phyloP scores from a whole-genome alignment of 2,888 invertebrate species.

The Tryphoninae sp. region DNA sequence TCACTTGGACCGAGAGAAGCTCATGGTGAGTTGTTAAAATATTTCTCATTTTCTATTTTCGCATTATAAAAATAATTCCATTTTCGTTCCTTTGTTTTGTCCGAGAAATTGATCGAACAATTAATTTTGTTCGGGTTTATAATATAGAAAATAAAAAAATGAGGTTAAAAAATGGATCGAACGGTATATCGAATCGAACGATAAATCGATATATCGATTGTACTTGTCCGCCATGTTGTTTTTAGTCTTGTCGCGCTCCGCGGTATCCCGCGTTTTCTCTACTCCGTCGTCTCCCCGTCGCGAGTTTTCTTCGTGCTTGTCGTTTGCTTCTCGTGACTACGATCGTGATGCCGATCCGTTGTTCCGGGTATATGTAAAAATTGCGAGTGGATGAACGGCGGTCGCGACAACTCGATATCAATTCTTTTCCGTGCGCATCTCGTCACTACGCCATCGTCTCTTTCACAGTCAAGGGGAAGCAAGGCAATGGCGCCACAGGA shows the following conservation, averaged over 20 bases:
- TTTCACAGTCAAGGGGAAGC: constrained; percentile 31
- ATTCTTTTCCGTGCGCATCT: constrained; percentile 21
- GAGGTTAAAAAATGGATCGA: too few relatives aligned
- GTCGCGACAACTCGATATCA: constrained; percentile 37
- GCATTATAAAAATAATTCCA: constrained; percentile 30
- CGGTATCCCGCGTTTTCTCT: background rate
- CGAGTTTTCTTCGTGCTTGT: background rate
- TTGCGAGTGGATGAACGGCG: constrained; percentile 10
- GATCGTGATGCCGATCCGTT: constrained; percentile 4
- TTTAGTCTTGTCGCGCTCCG: background rate
- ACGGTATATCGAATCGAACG: too few relatives aligned
- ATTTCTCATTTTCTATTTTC: constrained; percentile 17
- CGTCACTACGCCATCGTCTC: constrained; percentile 17
- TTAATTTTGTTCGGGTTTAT: too few relatives aligned
- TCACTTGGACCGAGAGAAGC: constrained; percentile 86
- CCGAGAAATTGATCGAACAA: too few relatives aligned
- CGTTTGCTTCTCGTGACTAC: background rate
- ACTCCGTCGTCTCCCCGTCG: background rate
- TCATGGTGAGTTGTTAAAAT: constrained; percentile 83
- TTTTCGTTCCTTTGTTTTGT: background rate
- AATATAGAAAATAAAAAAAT: too few relatives aligned
- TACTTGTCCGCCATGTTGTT: too few relatives aligned
- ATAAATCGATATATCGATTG: too few relatives aligned
- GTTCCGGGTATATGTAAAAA: constrained; percentile 5
- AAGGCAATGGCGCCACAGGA: constrained; percentile 16